Percentiles rank a stretch among this genome's conserved stretches.
These are phyloP conservation scores for Drosophila basisetae DNA, from an alignment of 2,888 invertebrate species.

Conservation along the genomic window DNA sequence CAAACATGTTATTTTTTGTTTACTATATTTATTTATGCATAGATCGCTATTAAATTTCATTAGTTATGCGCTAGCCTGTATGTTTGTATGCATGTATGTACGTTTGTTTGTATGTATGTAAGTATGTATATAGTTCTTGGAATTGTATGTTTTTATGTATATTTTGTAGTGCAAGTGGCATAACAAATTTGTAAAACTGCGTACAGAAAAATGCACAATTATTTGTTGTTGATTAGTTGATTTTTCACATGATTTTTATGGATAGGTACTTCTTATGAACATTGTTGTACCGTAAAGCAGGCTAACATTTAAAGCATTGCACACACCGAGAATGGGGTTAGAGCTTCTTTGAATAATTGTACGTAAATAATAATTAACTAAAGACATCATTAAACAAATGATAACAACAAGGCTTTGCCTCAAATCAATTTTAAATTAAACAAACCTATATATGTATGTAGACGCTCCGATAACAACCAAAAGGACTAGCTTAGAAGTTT, in stretches of 20 bases:
- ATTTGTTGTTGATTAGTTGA: conserved; percentile 33
- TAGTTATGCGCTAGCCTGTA: conserved; percentile 71
- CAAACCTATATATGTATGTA: conserved; percentile 4
- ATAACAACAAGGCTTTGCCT: conserved; percentile 74
- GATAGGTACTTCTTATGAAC: conserved; percentile 73
- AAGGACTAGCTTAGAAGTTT: conserved; percentile 59
- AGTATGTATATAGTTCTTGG: conserved; percentile 13
- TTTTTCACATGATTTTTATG: conserved; percentile 42
- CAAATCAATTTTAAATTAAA: conserved; percentile 49
- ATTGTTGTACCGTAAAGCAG: conserved; percentile 78
- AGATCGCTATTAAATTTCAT: conserved; percentile 69
- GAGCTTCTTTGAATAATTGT: conserved; percentile 15
- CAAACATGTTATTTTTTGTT: conserved; percentile 55
- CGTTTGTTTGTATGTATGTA: conserved; percentile 29
- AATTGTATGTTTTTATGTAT: conserved; percentile 7
- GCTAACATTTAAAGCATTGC: conserved; percentile 80
- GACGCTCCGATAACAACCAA: conserved; percentile 50
- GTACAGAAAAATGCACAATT: conserved; percentile 59
- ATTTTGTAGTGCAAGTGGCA: conserved; percentile 43
- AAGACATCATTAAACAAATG: conserved; percentile 29
- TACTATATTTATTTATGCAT: conserved; percentile 58
- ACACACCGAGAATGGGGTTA: conserved; percentile 44
- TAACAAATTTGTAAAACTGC: conserved; percentile 62
- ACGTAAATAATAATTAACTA: conserved; percentile 21
- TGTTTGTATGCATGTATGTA: conserved; percentile 28